These are phyloP conservation scores for Hoplias malabaricus DNA, from an alignment of 2,113 vertebrate species.

Conservation along the genomic window DNA sequence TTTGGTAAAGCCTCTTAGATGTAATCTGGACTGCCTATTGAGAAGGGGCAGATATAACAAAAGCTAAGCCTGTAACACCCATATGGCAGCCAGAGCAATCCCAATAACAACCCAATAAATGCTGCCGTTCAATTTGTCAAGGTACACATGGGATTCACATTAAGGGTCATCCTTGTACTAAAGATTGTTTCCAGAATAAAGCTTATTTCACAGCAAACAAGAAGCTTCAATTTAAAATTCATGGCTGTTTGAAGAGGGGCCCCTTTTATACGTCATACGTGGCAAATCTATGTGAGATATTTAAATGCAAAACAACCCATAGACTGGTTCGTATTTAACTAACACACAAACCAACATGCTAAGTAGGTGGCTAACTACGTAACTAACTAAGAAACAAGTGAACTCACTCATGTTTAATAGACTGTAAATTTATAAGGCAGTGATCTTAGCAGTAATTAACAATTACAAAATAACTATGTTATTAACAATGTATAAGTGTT, in stretches of 20 bases:
- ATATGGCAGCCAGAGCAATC: constrained; percentile 63
- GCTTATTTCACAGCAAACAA: neutral
- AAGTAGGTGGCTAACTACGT: no score
- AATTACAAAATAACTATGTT: no score
- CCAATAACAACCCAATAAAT: constrained; percentile 43
- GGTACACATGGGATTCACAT: constrained; percentile 17
- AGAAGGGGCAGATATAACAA: constrained; percentile 62
- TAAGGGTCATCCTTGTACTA: constrained; percentile 23
- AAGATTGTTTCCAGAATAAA: constrained; percentile 39
- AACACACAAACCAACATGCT: no score
- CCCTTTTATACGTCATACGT: no score
- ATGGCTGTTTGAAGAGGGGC: constrained; percentile 46
- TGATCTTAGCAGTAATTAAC: no score
- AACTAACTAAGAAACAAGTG: no score
- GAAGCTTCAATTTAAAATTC: constrained; percentile 47
- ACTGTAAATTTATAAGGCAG: no score
- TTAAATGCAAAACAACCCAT: no score
- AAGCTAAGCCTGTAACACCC: constrained; percentile 59
- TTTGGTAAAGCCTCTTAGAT: constrained; percentile 70
- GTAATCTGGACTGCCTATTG: constrained; percentile 68
- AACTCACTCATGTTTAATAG: no score
- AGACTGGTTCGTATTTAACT: no score
- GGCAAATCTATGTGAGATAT: no score
- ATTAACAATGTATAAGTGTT: no score
- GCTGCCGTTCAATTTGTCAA: constrained; percentile 29